Percentiles rank a stretch among this genome's conserved stretches.
Conservation (phyloP, 2,888 invertebrate genomes). For the Agapostemon virescens region DNA sequence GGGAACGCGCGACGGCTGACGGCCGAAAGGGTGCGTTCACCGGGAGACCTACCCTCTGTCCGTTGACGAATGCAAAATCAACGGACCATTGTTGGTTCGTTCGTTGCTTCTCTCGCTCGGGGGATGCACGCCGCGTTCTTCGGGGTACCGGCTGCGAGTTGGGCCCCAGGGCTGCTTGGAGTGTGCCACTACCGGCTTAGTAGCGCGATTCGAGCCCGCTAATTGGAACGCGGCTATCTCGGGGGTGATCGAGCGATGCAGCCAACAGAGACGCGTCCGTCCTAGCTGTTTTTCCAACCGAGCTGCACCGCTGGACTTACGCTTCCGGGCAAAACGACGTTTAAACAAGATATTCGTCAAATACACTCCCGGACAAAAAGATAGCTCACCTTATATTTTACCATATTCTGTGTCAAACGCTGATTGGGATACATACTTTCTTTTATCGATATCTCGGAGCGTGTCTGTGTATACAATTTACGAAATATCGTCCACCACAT, state of each 20-base stretch:
- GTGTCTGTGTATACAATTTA: too few relatives aligned
- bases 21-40: slow-evolving; percentile 57
- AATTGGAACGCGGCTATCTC: slow-evolving; percentile 39
- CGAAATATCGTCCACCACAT: too few relatives aligned
- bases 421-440: too few relatives aligned
- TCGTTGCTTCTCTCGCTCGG: slow-evolving; percentile 38
- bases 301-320: background rate
- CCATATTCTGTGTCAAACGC: too few relatives aligned
- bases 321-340: too few relatives aligned
- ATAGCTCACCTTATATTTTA: too few relatives aligned
- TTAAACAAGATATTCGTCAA: too few relatives aligned
- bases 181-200: slow-evolving; percentile 15
- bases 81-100: slow-evolving; percentile 71
- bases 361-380: too few relatives aligned
- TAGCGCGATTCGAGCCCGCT: slow-evolving; percentile 34
- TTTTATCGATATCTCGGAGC: too few relatives aligned
- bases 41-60: slow-evolving; percentile 19
- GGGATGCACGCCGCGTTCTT: slow-evolving; percentile 53
- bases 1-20: slow-evolving; percentile 33
- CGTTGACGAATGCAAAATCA: slow-evolving; percentile 76
- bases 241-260: slow-evolving; percentile 12
- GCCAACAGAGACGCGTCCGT: background rate
- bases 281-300: background rate
- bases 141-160: slow-evolving; percentile 31
- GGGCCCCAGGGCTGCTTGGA: slow-evolving; percentile 37